These are phyloP conservation scores for Poecile montanus DNA, from an alignment of 2,797 vertebrate species.

Conservation along the genomic window DNA sequence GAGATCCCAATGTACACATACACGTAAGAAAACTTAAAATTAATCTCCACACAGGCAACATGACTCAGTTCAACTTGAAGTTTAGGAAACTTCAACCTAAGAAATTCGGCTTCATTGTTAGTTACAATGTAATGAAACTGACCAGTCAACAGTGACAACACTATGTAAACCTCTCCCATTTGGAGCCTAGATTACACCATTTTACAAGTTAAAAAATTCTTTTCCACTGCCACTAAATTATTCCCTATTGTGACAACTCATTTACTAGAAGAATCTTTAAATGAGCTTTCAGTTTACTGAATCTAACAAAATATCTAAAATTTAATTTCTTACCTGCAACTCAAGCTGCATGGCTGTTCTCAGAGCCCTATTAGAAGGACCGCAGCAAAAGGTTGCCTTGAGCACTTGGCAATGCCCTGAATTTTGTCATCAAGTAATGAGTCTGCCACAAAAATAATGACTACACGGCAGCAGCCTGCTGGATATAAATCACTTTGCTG, in stretches of 20 bases:
- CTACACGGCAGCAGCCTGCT: neutral
- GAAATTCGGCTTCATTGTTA: neutral
- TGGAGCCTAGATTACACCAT: neutral
- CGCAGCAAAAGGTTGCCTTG: neutral
- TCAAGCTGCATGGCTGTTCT: neutral
- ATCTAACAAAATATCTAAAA: neutral
- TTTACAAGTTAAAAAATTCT: neutral
- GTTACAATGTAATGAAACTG: neutral
- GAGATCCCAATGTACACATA: neutral
- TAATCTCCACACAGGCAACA: neutral
- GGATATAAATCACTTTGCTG: neutral
- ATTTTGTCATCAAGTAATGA: slow-evolving; percentile 48
- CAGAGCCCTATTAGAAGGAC: neutral
- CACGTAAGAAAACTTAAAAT: neutral
- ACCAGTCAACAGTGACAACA: neutral
- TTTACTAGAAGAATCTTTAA: neutral
- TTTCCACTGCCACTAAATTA: neutral
- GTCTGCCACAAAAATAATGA: slow-evolving; percentile 38
- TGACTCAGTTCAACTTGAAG: neutral
- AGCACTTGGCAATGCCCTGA: neutral
- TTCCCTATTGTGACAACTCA: neutral
- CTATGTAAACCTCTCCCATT: neutral
- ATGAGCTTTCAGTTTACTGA: neutral
- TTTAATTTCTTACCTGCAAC: neutral
- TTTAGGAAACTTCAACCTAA: neutral